Evolutionary conservation across 2,888 invertebrate genomes (phyloP).

Genomic region (Caenorhabditis angaria): DNA sequence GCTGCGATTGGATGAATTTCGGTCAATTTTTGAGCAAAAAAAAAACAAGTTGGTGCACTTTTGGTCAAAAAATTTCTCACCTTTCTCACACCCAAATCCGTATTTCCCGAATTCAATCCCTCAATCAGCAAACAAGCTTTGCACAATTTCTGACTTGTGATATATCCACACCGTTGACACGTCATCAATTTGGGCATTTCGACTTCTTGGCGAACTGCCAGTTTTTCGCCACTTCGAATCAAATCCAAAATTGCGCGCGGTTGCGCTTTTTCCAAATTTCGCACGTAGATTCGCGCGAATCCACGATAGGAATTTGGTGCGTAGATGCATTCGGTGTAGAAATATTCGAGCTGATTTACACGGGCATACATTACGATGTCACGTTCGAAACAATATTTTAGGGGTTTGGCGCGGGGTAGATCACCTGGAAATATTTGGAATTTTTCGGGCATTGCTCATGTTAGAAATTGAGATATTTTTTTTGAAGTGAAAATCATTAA

Average conservation of each 20-base stretch:
- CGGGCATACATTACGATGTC: slow-evolving; percentile 93
- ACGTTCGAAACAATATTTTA: slow-evolving; percentile 89
- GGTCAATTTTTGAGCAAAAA: too few species aligned
- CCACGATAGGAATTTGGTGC: slow-evolving; percentile 83
- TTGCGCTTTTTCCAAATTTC: slow-evolving; percentile 92
- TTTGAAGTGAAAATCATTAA: too few species aligned
- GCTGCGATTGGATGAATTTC: too few species aligned
- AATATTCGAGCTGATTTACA: slow-evolving; percentile 92
- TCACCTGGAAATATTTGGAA: slow-evolving; percentile 13
- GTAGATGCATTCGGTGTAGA: slow-evolving; percentile 92
- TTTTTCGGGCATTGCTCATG: not conserved
- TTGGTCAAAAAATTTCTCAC: not conserved
- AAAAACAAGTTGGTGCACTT: too few species aligned
- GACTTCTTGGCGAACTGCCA: slow-evolving; percentile 84
- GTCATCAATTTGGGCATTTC: slow-evolving; percentile 79
- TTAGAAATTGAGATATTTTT: too few species aligned
- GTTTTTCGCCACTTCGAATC: slow-evolving; percentile 77
- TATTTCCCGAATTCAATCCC: slow-evolving; percentile 81
- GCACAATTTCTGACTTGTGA: slow-evolving; percentile 89
- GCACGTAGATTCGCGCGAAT: slow-evolving; percentile 81
- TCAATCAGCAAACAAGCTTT: slow-evolving; percentile 95
- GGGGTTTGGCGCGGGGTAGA: slow-evolving; percentile 66
- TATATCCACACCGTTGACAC: slow-evolving; percentile 81
- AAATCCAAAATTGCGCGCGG: slow-evolving; percentile 77
- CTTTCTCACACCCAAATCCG: slow-evolving; percentile 32